Base-by-base conservation (phyloP, 1,140 invertebrate species). In the Drosophila murphyi region DNA sequence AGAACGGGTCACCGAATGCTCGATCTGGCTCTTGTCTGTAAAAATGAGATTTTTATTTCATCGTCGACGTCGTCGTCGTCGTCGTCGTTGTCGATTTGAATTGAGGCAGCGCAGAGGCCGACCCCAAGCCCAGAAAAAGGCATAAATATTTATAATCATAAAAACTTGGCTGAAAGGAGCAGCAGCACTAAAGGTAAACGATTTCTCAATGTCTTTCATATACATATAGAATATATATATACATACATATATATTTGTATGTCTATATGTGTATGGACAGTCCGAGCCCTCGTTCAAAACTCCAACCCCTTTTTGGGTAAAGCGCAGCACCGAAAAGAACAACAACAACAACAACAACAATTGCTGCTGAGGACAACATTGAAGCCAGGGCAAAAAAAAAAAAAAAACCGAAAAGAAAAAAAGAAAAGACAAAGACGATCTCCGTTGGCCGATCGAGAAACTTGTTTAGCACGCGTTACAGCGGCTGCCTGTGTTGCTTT, bases 71-170 rank as follows among this genome's bases (percentile, higher is more conserved):
- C 71, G 70, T 63, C 55, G 55, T 78, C 71, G 70, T 63, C 55
- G 55, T 57, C 28, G 67, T 71, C 35, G 65, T 78, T 56, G 68
- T 61, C 67, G 78, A 82, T 75, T 82, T 71, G 72, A 78, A 72
- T 78, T 75, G 57, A 56, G 71, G 59, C 35, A 39, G 39, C 54
- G 32, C 39, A 43, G 39, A 34, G 37, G 29, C 20, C 47, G 47
- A 56, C 12, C 47, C 54, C 50, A 35, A 69, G 54, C 47, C 72
- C 28, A 41, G 34, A n/a, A 54, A 78, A 71, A 63, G 63, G 77
- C 85, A 83, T 89, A 88, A 89, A 88, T 88, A 88, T 88, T 89
- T 88, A 89, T 89, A 85, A 89, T 89, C 85, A 85, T 78, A 81
- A 78, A 80, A 82, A 76, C 67, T 68, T 72, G 76, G 70, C 65